Conservation (phyloP, 2,888 invertebrate species). For the Lordiphosa andalusiaca region DNA sequence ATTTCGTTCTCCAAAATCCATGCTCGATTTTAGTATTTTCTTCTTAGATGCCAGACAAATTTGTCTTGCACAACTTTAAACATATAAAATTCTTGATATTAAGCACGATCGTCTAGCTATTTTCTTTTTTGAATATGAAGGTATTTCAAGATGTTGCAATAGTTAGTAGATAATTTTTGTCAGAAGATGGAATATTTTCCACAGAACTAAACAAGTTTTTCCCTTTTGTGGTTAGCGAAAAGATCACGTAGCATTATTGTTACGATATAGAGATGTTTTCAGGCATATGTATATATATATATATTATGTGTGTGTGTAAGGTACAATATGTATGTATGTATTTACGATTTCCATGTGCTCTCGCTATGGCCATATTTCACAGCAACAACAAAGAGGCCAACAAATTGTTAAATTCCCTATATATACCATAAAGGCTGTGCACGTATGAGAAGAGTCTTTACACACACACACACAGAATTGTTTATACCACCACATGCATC, state of each 20-base stretch:
- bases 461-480: constrained; percentile 2
- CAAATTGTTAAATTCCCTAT: constrained; percentile 15
- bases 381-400: constrained; percentile 11
- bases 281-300: not conserved
- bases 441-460: not conserved
- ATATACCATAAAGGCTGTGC: not conserved
- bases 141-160: no score
- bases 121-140: no score
- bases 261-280: not conserved
- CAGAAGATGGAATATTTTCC: no score
- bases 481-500: constrained; percentile 11
- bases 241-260: constrained; percentile 7
- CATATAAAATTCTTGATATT: no score
- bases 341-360: constrained; percentile 13
- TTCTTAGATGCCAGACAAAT: no score
- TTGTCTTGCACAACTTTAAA: no score
- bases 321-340: not conserved
- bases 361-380: constrained; percentile 1
- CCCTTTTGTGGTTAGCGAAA: not conserved
- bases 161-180: no score
- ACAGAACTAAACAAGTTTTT: not conserved
- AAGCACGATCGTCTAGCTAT: no score
- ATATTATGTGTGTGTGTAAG: not conserved
- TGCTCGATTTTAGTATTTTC: no score
- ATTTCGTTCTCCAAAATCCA: no score